Conservation (phyloP, 92 coral and sea anemone species). For the Phenganax marumi region DNA sequence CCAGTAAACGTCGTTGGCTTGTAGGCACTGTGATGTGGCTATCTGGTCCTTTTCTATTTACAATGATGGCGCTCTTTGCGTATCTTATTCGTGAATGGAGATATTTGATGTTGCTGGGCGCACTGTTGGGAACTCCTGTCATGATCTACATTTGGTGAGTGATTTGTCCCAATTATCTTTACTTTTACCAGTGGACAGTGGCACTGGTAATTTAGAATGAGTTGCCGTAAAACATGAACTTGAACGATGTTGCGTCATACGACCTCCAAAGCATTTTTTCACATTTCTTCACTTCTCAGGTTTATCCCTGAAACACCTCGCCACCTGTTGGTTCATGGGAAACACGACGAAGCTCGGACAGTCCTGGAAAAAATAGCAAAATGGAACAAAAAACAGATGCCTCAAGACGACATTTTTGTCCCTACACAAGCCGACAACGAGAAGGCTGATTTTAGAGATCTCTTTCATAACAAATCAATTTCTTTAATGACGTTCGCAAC, state of each 20-base stretch:
- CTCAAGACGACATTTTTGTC: constrained; percentile 53
- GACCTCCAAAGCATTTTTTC: neutral
- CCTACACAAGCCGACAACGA: constrained; percentile 42
- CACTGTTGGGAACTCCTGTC: constrained; percentile 57
- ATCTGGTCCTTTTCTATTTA: constrained; percentile 80
- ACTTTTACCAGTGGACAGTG: too few relatives aligned
- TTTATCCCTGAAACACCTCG: constrained; percentile 90
- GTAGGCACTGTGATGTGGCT: constrained; percentile 89
- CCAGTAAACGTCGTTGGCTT: constrained; percentile 81
- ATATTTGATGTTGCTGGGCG: constrained; percentile 60
- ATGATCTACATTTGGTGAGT: constrained; percentile 36
- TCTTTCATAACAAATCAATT: constrained; percentile 73
- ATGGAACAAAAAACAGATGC: constrained; percentile 73
- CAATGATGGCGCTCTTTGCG: constrained; percentile 78
- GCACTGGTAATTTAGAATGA: too few relatives aligned
- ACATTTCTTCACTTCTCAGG: constrained; percentile 31
- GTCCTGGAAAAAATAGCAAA: constrained; percentile 69
- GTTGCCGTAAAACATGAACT: too few relatives aligned
- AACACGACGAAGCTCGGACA: constrained; percentile 61
- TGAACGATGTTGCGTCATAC: too few relatives aligned
- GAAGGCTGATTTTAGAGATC: constrained; percentile 72
- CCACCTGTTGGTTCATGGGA: constrained; percentile 75
- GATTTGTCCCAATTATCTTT: neutral
- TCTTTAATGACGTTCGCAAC: constrained; percentile 75
- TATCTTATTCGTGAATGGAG: constrained; percentile 98